Percentiles rank a stretch among this genome's conserved stretches.
These are phyloP conservation scores for Mastigias papua DNA, from an alignment of 30 jellyfish, hydroid and myxozoan genomes.

Conservation along the genomic window DNA sequence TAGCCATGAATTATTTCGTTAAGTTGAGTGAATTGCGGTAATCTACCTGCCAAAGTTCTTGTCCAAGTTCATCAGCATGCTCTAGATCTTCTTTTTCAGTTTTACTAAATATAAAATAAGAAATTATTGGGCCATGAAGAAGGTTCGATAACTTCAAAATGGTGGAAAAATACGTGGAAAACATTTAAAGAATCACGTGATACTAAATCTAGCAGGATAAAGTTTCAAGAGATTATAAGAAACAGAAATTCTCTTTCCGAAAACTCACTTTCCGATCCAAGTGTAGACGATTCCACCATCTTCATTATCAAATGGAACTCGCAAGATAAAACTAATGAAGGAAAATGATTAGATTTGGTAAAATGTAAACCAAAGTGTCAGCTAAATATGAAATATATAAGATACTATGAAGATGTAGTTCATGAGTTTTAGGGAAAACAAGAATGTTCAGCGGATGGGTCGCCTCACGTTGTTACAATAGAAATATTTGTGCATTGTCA, in stretches of 20 bases:
- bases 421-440: no score
- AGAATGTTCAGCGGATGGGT: no score
- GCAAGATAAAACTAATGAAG: slow-evolving; percentile 51
- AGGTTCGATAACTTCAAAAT: no score
- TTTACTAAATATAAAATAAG: slow-evolving; percentile 47
- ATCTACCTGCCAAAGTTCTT: slow-evolving; percentile 83
- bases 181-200: no score
- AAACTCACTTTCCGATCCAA: slow-evolving; percentile 98
- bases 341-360: neutral
- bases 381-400: no score
- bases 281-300: slow-evolving; percentile 97
- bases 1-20: no score
- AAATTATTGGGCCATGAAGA: neutral
- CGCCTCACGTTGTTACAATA: no score
- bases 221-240: neutral
- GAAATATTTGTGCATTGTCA: no score
- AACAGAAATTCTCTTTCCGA: no score
- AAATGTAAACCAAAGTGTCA: neutral
- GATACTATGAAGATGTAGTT: no score
- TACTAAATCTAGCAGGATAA: neutral
- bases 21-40: no score
- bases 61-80: slow-evolving; percentile 96
- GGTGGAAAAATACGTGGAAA: no score
- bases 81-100: slow-evolving; percentile 74
- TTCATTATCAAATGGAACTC: slow-evolving; percentile 86